Base-by-base conservation (phyloP, 2,888 invertebrate species). In the Gandaritis pyraliata region DNA sequence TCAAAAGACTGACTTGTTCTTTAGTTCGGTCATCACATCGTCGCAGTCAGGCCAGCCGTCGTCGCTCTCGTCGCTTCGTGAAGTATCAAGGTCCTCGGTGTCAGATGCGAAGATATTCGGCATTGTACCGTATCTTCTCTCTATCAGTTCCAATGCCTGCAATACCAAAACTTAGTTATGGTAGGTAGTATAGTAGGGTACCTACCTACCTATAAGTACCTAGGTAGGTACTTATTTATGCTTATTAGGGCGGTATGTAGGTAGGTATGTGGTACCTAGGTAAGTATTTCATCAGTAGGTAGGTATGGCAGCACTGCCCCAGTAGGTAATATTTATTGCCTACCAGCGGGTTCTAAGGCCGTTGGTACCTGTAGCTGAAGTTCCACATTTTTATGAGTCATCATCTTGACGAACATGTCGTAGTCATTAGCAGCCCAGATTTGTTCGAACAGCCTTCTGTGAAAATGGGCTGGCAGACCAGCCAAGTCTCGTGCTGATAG, bases 371-470 rank as follows among this genome's bases (percentile, higher is more conserved):
- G 93, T 65, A 98, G 87, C 81, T 98, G 98, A 38, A 98, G 91
- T 78, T 98, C 98, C 23, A 98, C 95, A 84, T 98, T 98, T 76
- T 97, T 96, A 81, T 97, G 97, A 7, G 96, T 96, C 98, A 98
- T 98, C 95, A 98, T 96, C 66, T 96, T 94, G 60, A 96, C 95
- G 81, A 98, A 98, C 86, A 98, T 96, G 68, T 95, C 95, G 74
- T 95, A 96, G 85, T 98, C 97, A 79, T 98, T 98, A 0, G 98
- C 98, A 0, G 98, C 98, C 96, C 98, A 97, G 63, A 98, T 96
- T 93, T 97, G 94, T 76, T 94, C 94, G 73, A 94, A 94, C 4
- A 94, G 85, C 12, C 94, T 91, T 58, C 94, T 93, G 72, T 94
- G 94, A 70, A 94, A 94, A 72, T 94, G 93, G 12, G 94, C 89